Evolutionary conservation across 2,888 invertebrate species (phyloP), one percentile per base, ranked within the genome.

Genomic region (Lepidocyrtinus sp.): DNA sequence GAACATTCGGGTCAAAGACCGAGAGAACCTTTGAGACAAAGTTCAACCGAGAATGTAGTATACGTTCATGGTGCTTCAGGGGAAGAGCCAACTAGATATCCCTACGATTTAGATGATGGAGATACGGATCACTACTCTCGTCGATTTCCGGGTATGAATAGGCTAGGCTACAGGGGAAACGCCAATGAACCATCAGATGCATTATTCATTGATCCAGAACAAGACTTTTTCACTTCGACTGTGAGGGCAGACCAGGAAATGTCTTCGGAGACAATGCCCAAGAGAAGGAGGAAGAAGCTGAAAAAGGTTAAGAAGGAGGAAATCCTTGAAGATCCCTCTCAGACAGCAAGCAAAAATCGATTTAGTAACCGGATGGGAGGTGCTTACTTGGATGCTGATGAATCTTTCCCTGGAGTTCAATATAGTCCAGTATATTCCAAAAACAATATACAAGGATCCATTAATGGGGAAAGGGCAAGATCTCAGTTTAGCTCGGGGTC

Each of bases 181-280:
- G 69, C 79, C 3, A 9, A 77, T 15, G 81, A 84, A 19, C 21
- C 82, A 9, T 77, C 83, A 0, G 83, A 83, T 26, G 77, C 83
- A 17, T 77, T 83, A 2, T 83, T 85, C 27, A 80, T 85, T 45
- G 84, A 84, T 55, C 85, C 86, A 0, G 85, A 83, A 27, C 84
- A 85, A 65, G 86, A 86, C 17, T 86, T 85, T 65, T 85, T 82
- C 59, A 86, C 86, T 2, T 79, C 83, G 0, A 85, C 86, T 2
- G 75, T 85, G 12, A 63, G 72, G 24, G 72, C 63, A 15, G 75
- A 72, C 36, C 68, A 67, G 15, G 75, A 69, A 46, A 65, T 70
- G 26, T 75, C 80, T 5, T 75, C 80, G 7, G 74, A 80, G 45
- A 71, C 80, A 0, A 63, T 71, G 9, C 70, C 80, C 15, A 72